phyloP scores from a whole-genome alignment of 2,888 invertebrate species.

The Belgica antarctica region DNA sequence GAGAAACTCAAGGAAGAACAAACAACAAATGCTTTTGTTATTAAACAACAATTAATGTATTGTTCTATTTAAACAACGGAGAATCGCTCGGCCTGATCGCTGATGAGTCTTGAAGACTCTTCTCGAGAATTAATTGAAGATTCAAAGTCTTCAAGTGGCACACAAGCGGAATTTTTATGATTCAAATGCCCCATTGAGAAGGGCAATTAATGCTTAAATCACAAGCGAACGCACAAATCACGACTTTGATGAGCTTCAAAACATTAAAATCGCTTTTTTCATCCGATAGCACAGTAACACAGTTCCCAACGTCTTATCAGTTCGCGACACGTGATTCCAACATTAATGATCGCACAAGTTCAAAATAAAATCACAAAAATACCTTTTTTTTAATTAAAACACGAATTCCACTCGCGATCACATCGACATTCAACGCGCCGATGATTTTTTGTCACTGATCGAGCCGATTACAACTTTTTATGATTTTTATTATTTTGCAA shows the following conservation, averaged over 20 bases:
- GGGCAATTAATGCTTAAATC: not conserved
- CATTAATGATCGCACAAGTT: too few species aligned
- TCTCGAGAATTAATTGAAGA: too few species aligned
- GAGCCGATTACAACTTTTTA: constrained; percentile 3
- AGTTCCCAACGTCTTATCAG: too few species aligned
- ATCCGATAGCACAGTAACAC: too few species aligned
- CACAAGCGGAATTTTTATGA: constrained; percentile 3
- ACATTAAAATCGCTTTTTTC: not conserved
- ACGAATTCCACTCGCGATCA: not conserved
- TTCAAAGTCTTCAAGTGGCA: constrained; percentile 11
- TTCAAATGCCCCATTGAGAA: too few species aligned
- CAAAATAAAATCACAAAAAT: too few species aligned
- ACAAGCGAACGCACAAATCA: not conserved
- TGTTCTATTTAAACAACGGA: constrained; percentile 28
- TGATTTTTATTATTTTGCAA: constrained; percentile 4
- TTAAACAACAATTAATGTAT: constrained; percentile 25
- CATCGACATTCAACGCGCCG: not conserved
- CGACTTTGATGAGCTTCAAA: not conserved
- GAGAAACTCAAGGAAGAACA: constrained; percentile 9
- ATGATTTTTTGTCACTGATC: constrained; percentile 6
- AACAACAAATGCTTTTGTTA: constrained; percentile 27
- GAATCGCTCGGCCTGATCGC: constrained; percentile 9
- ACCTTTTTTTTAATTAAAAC: too few species aligned
- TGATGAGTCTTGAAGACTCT: constrained; percentile 1
- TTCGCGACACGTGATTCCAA: too few species aligned